Conservation (phyloP, 2,797 vertebrate species). For the Melanogrammus aeglefinus region DNA sequence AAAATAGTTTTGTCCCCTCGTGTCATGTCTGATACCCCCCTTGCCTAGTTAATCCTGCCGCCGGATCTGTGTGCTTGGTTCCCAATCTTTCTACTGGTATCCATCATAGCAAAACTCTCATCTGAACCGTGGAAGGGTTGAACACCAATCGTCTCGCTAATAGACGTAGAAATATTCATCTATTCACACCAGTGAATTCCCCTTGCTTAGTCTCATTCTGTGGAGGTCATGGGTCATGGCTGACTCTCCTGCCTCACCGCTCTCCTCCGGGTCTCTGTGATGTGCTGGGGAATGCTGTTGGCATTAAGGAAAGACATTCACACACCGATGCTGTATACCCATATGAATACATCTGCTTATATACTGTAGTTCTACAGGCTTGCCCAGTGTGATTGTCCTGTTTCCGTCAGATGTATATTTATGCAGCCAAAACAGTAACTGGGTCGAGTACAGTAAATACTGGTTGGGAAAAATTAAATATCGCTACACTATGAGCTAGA, state of each 20-base stretch:
- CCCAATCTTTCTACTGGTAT: no score
- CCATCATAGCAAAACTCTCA: not conserved
- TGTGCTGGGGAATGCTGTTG: constrained; percentile 55
- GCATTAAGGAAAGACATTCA: constrained; percentile 53
- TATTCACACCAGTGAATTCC: constrained; percentile 49
- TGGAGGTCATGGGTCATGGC: constrained; percentile 25
- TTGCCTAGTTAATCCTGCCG: no score
- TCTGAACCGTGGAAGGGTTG: constrained; percentile 7
- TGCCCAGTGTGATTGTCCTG: constrained; percentile 54
- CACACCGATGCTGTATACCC: constrained; percentile 61
- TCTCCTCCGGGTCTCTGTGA: constrained; percentile 57
- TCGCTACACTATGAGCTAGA: not conserved
- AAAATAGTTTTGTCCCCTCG: no score
- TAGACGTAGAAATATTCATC: constrained; percentile 37
- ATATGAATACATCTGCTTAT: constrained; percentile 63
- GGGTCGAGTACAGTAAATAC: not conserved
- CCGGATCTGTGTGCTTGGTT: no score
- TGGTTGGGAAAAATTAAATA: not conserved
- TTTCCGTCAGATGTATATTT: constrained; percentile 47
- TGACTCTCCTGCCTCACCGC: constrained; percentile 59
- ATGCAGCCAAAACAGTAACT: not conserved
- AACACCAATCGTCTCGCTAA: constrained; percentile 33
- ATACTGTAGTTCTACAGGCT: constrained; percentile 52
- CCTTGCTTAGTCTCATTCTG: constrained; percentile 34
- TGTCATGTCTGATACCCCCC: no score